These are phyloP conservation scores for Crioceris asparagi DNA, from an alignment of 2,888 invertebrate species.

Conservation along the genomic window DNA sequence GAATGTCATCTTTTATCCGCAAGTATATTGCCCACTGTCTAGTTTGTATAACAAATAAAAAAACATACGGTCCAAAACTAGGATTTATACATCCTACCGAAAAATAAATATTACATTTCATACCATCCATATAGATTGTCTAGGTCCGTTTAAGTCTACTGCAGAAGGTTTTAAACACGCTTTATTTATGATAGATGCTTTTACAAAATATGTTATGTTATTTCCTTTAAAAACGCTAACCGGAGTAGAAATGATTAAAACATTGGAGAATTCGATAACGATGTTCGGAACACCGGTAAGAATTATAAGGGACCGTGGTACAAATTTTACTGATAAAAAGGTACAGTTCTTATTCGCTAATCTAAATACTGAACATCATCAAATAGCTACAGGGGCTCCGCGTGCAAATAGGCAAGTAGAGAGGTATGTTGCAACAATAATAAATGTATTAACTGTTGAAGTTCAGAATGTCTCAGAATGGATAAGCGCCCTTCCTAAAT, in stretches of 20 bases:
- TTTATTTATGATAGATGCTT: conserved; percentile 1
- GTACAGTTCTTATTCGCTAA: not conserved
- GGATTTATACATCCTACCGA: conserved; percentile 26
- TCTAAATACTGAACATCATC: no score
- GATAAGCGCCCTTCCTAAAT: not conserved
- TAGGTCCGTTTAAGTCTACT: conserved; percentile 20
- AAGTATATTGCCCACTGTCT: conserved; percentile 9
- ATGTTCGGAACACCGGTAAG: not conserved
- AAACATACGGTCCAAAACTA: conserved; percentile 2
- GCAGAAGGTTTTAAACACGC: conserved; percentile 2
- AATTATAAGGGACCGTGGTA: not conserved
- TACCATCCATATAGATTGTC: conserved; percentile 33
- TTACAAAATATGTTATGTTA: not conserved
- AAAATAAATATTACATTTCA: conserved; percentile 30
- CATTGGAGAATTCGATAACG: not conserved
- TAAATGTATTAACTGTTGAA: not conserved
- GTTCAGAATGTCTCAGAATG: not conserved
- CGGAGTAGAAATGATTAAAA: not conserved
- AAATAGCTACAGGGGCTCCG: no score
- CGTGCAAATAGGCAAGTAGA: not conserved
- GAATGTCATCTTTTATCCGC: conserved; percentile 6
- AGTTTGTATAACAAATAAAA: conserved; percentile 3
- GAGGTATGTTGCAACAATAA: not conserved
- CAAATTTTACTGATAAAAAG: not conserved
- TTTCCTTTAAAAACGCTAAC: not conserved